Conservation (phyloP, 2,888 invertebrate genomes). For the Alcis repandata region DNA sequence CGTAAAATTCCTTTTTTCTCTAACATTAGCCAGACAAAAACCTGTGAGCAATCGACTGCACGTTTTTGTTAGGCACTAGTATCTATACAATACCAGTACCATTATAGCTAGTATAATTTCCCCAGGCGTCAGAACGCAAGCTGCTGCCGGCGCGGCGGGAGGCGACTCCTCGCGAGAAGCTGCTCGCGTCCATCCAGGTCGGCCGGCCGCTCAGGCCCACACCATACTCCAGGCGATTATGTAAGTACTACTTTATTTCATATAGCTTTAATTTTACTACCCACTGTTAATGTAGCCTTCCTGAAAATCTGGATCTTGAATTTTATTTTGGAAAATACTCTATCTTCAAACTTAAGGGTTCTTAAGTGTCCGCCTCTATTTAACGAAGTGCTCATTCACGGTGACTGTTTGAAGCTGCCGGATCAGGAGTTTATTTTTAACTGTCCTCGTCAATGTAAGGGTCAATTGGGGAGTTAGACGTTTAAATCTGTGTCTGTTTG, state of each 20-base stretch:
- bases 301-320: too few species aligned
- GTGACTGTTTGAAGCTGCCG: too few species aligned
- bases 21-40: background rate
- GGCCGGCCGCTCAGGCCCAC: slow-evolving; percentile 90
- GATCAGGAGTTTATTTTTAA: too few species aligned
- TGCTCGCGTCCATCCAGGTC: slow-evolving; percentile 94
- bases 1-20: background rate
- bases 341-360: too few species aligned
- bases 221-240: slow-evolving; percentile 82
- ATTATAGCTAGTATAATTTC: slow-evolving; percentile 26
- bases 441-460: too few species aligned
- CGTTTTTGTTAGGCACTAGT: slow-evolving; percentile 77
- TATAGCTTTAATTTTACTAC: too few species aligned
- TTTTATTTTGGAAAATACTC: too few species aligned
- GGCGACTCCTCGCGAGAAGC: slow-evolving; percentile 93
- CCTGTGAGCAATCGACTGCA: background rate
- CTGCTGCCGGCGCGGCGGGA: slow-evolving; percentile 91
- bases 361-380: too few species aligned
- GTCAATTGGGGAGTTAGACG: too few species aligned
- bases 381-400: too few species aligned
- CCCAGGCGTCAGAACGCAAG: slow-evolving; percentile 93
- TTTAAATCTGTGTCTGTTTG: too few species aligned
- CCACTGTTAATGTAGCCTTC: too few species aligned
- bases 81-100: background rate
- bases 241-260: slow-evolving; percentile 80